Evolutionary conservation across 2,888 invertebrate species (phyloP), one percentile per base, ranked within the genome.

Genomic region (Protonemura montana): DNA sequence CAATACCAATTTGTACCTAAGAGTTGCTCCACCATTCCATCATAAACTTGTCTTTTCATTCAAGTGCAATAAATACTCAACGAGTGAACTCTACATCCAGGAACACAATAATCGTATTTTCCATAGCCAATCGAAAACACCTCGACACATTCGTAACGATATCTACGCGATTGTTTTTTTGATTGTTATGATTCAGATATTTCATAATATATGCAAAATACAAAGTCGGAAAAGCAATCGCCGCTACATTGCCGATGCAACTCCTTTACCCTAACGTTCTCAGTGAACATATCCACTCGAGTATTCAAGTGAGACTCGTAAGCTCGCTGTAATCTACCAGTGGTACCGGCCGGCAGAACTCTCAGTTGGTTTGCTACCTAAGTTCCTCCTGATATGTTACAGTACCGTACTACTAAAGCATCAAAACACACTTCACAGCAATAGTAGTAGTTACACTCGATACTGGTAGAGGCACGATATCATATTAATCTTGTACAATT

Each of bases 381-480:
- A 59, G 30, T n/a, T 30, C 81, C 5, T n/a, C n/a, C 81, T 81
- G 81, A 81, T 81, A 81, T 81, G 81, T 30, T 16, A 81, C 81
- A 80, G 80, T 27, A 16, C 28, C 27, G n/a, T 27, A 59, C 59
- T 59, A 59, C 59, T 21, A 21, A 10, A 59, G 59, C 59, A 59
- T 59, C 59, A 21, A 10, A 59, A 59, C 59, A 59, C 13, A 21
- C 59, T 59, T 59, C 21, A 59, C 59, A 59, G 35, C 35, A 10
- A 59, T 59, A 59, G 59, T 59, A 59, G 59, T 59, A 59, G 59
- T 59, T 59, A 59, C 6, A 30, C 16, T 30, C 29, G 28, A 81
- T 81, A 81, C 81, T 81, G 81, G 81, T 29, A 81, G 81, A 81
- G 81, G 81, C 81, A 81, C 81, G 28, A 81, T 59, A 59, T 81